phyloP scores from a whole-genome alignment of 2,113 vertebrate species.

The Syngnathus scovelli region DNA sequence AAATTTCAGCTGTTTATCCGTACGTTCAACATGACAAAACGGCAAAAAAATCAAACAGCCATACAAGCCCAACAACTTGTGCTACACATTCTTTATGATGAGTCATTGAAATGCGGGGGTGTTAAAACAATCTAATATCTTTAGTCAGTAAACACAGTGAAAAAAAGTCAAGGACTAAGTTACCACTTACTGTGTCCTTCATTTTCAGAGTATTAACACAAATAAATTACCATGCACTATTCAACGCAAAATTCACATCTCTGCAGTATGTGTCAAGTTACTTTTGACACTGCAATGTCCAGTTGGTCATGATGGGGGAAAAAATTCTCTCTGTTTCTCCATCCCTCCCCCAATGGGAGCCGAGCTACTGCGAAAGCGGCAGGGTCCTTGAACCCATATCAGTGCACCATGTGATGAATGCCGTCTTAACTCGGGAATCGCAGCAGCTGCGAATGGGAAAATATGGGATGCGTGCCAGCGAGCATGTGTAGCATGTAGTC shows the following conservation, averaged over 20 bases:
- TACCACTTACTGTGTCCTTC: neutral
- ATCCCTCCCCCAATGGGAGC: conserved; percentile 17
- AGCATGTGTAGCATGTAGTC: conserved; percentile 26
- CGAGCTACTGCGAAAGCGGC: conserved; percentile 29
- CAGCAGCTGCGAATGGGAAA: conserved; percentile 27
- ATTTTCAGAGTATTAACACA: neutral
- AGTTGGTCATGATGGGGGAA: neutral
- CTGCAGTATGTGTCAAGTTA: neutral
- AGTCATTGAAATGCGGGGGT: neutral
- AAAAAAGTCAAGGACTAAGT: neutral
- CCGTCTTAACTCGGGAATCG: conserved; percentile 30
- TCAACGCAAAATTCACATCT: neutral
- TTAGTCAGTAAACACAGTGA: neutral
- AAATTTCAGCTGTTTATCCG: too few species aligned
- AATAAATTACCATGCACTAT: neutral
- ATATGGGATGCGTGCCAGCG: conserved; percentile 35
- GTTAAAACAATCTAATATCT: neutral
- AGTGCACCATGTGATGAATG: conserved; percentile 44
- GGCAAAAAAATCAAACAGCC: too few species aligned
- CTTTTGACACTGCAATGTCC: neutral
- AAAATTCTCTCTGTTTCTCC: neutral
- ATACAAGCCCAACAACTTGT: too few species aligned
- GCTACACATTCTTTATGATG: too few species aligned
- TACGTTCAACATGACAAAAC: too few species aligned
- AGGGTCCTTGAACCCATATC: conserved; percentile 30